Base-by-base conservation (phyloP, 1,140 invertebrate species). In the Melitaea cinxia region DNA sequence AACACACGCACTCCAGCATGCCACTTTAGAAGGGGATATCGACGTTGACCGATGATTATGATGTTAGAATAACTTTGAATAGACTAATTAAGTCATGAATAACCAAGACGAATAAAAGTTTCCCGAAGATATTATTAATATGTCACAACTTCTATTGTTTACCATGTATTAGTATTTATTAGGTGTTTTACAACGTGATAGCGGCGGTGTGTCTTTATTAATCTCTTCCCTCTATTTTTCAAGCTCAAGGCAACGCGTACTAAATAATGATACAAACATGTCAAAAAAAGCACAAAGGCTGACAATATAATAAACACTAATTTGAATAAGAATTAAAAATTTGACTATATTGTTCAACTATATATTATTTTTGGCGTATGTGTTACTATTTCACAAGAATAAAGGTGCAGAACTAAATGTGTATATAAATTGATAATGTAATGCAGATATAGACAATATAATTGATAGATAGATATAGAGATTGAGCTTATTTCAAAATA, bases 21-120 rank as follows among this genome's bases (percentile, higher is more conserved):
- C 73, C 72, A 76, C 76, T 82, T 80, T 81, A 78, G 79, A 78
- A 77, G 72, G 77, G 77, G 74, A 82, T 84, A 83, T 86, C 80
- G 78, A 81, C 82, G 65, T 79, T 85, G 80, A 86, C 80, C 80
- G 83, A 86, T 83, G 78, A 70, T 86, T 84, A 85, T 90, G 84
- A 86, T 78, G 77, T 87, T 88, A 74, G 83, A 88, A 88, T 88
- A 88, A 86, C 81, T 89, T 83, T 87, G 83, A 88, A 89, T 87
- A 81, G 77, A 73, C 72, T 88, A 83, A 88, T 88, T 90, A 88
- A 80, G 74, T 83, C 63, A 81, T 80, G 80, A 84, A 81, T 83
- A 82, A 76, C 77, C 70, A 77, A 67, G 60, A 72, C 73, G 73
- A 81, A 82, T 80, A 77, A 72, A 56, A 68, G 60, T 71, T 71